Percentiles rank a stretch among this genome's conserved stretches.
These are phyloP conservation scores for Ophion costatus DNA, from an alignment of 2,888 invertebrate species.

Conservation along the genomic window DNA sequence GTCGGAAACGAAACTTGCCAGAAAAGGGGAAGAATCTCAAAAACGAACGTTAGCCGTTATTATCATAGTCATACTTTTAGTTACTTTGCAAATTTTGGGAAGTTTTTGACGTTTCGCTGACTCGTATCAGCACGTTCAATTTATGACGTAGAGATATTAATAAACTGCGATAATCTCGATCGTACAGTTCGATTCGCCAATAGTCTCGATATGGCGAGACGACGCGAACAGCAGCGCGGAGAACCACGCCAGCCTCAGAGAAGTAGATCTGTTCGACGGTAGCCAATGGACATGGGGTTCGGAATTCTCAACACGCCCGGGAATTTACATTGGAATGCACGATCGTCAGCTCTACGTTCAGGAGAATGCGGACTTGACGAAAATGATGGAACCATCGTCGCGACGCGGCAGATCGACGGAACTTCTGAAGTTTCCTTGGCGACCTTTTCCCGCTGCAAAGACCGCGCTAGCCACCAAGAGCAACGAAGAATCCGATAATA, in stretches of 20 bases:
- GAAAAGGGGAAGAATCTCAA: no score
- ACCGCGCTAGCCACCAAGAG: constrained; percentile 59
- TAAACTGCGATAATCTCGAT: constrained; percentile 3
- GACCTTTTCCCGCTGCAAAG: constrained; percentile 87
- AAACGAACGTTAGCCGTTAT: no score
- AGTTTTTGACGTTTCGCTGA: no score
- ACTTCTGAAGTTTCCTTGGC: constrained; percentile 88
- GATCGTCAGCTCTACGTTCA: constrained; percentile 88
- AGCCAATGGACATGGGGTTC: constrained; percentile 84
- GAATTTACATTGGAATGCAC: constrained; percentile 94
- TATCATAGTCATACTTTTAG: no score
- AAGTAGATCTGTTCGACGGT: constrained; percentile 90
- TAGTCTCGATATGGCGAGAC: constrained; percentile 95
- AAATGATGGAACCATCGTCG: constrained; percentile 70
- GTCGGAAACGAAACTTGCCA: no score
- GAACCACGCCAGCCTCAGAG: constrained; percentile 85
- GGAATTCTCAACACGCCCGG: constrained; percentile 85
- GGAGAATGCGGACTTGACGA: constrained; percentile 75
- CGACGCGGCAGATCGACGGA: constrained; percentile 65
- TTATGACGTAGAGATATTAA: neutral
- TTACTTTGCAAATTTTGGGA: no score
- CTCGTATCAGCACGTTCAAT: no score
- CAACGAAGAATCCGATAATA: constrained; percentile 27
- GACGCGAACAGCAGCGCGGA: constrained; percentile 45
- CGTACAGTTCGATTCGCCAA: constrained; percentile 91